Conservation (phyloP, 2,797 vertebrate genomes). For the Cyclura pinguis region DNA sequence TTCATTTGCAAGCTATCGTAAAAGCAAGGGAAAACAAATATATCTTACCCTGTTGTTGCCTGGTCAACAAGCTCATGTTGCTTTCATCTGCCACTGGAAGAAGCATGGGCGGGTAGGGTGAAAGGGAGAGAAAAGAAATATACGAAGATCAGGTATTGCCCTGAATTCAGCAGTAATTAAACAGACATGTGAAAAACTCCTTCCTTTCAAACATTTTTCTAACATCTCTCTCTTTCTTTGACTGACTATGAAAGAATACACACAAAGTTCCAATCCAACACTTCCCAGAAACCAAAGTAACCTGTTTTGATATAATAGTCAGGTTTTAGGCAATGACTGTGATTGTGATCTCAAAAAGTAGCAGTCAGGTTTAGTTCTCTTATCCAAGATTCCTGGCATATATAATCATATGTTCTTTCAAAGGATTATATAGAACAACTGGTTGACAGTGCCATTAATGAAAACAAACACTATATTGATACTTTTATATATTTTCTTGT, state of each 20-base stretch:
- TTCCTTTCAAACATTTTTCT: not conserved
- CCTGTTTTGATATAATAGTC: too few relatives aligned
- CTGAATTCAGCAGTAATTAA: constrained; percentile 67
- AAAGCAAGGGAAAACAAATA: constrained; percentile 50
- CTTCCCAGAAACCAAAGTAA: not conserved
- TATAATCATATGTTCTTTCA: too few relatives aligned
- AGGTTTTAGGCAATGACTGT: too few relatives aligned
- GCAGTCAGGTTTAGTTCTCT: too few relatives aligned
- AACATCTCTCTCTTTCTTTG: not conserved
- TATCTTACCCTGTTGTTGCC: constrained; percentile 86
- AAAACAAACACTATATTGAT: too few relatives aligned
- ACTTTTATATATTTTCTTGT: too few relatives aligned
- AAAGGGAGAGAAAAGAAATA: constrained; percentile 57
- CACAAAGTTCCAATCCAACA: constrained; percentile 6
- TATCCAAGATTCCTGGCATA: too few relatives aligned
- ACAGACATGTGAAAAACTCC: constrained; percentile 32
- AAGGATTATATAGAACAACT: too few relatives aligned
- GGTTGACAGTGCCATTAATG: too few relatives aligned
- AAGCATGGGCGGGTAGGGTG: constrained; percentile 51
- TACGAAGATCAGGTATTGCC: constrained; percentile 66
- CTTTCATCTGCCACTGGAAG: constrained; percentile 91
- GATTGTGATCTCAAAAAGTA: too few relatives aligned
- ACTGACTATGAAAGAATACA: not conserved
- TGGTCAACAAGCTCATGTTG: constrained; percentile 85
- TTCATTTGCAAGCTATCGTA: constrained; percentile 61